Percentiles rank a stretch among this genome's conserved stretches.
Evolutionary conservation across 2,797 vertebrate species (phyloP).

Genomic region (Spinus pinus): DNA sequence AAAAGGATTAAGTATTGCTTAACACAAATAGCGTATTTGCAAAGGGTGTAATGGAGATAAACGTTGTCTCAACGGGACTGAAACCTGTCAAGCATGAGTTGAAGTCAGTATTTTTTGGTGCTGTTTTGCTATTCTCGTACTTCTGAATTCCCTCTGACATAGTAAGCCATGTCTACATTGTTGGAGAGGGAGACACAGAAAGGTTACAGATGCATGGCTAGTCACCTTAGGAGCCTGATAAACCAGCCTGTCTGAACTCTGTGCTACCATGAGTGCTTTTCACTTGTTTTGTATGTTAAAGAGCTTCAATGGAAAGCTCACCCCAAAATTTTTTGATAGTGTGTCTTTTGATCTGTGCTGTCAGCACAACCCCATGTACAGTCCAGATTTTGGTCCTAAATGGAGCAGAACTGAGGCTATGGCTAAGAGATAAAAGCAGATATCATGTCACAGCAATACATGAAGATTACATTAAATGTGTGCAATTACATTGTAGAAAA

Average conservation of each 20-base stretch:
- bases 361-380: fast-evolving
- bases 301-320: not conserved
- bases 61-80: not conserved
- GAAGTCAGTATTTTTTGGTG: not conserved
- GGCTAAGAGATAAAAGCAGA: not conserved
- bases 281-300: not conserved
- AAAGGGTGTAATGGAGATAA: not conserved
- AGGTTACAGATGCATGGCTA: not conserved
- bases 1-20: not conserved
- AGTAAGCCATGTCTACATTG: not conserved
- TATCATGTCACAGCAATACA: not conserved
- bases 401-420: not conserved
- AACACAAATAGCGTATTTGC: not conserved
- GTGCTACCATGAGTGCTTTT: not conserved
- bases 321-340: not conserved
- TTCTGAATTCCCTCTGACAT: not conserved
- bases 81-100: not conserved
- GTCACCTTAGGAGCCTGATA: not conserved
- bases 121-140: not conserved
- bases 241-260: not conserved
- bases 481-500: not conserved
- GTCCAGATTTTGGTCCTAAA: not conserved
- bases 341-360: not conserved
- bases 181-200: not conserved
- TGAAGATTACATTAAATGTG: not conserved